Evolutionary conservation across 2,113 vertebrate species (phyloP), one percentile per base, ranked within the genome.

Genomic region (Pholis gunnellus): DNA sequence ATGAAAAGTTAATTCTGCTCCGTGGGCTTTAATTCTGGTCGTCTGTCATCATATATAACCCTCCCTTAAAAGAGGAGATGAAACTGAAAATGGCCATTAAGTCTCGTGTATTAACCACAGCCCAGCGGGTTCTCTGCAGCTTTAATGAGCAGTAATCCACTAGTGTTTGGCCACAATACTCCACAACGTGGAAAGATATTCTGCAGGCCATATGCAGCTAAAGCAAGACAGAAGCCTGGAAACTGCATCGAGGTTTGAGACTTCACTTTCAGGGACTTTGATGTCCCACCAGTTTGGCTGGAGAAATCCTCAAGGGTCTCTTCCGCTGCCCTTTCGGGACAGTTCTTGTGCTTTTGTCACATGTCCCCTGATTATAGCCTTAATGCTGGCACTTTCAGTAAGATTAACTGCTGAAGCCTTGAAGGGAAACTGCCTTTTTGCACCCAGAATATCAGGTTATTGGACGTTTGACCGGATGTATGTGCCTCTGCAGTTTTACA

Each of bases 1-100:
- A 91, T 93, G 87, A 91, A 92, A 92, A 87, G 82, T 91, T 92
- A 83, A 93, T 93, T 92, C 78, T 81, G 86, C 73, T 89, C 83
- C 46, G 42, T 85, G 84, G 85, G 85, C 82, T 87, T 85, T 75
- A 56, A 71, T 81, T 84, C 75, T 63, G 76, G 79, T 78, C 79
- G 78, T 86, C 80, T 92, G 91, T 89, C 84, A 71, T 74, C 65
- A 17, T 74, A 48, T 22, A 69, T 78, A 83, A 72, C 86, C 81
- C 71, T 65, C 36, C 46, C 27, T 20, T 42, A 50, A 72, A 83
- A 86, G 59, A 70, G 29, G 70, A 88, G 86, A 89, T 84, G 77
- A 86, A 82, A 84, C 77, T 84, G 71, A 81, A 90, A 92, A 90
- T 65, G 78, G 71, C 78, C 81, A 83, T 88, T 90, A 90, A 86